A percentile compares a stretch with the other conserved stretches of the same genome.
Evolutionary conservation across 1,140 invertebrate species (phyloP).

Genomic region (Ptiloglossa arizonensis): DNA sequence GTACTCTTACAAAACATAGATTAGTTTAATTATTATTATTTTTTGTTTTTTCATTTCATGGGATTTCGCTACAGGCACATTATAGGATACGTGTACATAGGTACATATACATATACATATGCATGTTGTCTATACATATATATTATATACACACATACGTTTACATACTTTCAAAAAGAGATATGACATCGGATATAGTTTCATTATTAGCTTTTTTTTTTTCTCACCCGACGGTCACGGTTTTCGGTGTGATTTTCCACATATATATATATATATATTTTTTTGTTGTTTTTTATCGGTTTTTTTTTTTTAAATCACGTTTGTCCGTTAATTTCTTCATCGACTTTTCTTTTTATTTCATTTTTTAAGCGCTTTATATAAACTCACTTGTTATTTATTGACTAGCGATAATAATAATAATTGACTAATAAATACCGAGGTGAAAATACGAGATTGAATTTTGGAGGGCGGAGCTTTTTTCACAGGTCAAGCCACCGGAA

Average conservation of each 20-base stretch:
- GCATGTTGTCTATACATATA: constrained; percentile 23
- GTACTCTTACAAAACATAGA: constrained; percentile 62
- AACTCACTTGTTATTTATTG: constrained; percentile 44
- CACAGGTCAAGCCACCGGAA: not conserved
- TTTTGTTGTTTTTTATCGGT: too few species aligned
- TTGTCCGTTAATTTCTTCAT: not conserved
- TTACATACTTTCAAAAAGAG: constrained; percentile 53
- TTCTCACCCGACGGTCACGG: not conserved
- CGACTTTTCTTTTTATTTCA: not conserved
- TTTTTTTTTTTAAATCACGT: not conserved
- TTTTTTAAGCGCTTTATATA: not conserved
- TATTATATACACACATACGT: constrained; percentile 27
- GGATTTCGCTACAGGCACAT: constrained; percentile 32
- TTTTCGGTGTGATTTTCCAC: not conserved
- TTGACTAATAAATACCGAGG: constrained; percentile 65
- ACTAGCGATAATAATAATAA: constrained; percentile 60
- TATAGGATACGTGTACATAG: constrained; percentile 21
- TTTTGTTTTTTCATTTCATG: not conserved
- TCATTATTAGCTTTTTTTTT: not conserved
- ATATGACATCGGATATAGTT: constrained; percentile 33
- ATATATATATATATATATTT: too few species aligned
- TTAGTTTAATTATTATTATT: constrained; percentile 19
- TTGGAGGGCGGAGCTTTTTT: not conserved
- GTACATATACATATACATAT: constrained; percentile 5
- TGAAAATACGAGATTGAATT: constrained; percentile 51